A percentile compares a stretch with the other conserved stretches of the same genome.
Evolutionary conservation across 2,888 invertebrate species (phyloP).

Genomic region (Eupithecia abbreviata): DNA sequence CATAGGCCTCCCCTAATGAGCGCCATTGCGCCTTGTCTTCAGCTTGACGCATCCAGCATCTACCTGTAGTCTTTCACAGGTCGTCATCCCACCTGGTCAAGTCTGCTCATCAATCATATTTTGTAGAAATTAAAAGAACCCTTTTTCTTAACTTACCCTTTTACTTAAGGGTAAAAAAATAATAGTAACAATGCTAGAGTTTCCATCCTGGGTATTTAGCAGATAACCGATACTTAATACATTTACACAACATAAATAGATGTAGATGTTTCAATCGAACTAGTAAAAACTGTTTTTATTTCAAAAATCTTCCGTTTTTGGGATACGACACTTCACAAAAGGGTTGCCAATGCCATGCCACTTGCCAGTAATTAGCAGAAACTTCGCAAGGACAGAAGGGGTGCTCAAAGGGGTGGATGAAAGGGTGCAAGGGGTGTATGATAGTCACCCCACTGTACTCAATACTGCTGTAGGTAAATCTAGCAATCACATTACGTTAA

Average conservation of each 20-base stretch:
- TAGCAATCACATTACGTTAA: conserved; percentile 10
- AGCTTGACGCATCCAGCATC: no score
- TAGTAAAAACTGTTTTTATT: neutral
- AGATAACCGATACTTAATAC: no score
- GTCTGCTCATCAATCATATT: no score
- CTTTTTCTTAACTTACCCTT: no score
- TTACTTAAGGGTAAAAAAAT: no score
- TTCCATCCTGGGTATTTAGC: neutral
- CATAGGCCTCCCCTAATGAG: no score
- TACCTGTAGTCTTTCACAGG: no score
- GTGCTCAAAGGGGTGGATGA: conserved; percentile 47
- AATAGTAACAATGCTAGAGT: neutral
- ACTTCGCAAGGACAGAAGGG: conserved; percentile 56
- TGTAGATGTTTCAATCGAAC: neutral
- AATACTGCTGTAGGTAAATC: conserved; percentile 5
- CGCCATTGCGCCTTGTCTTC: no score
- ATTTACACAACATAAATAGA: neutral
- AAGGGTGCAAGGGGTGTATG: conserved; percentile 56
- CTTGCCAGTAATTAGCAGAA: conserved; percentile 69
- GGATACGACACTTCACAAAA: conserved; percentile 51
- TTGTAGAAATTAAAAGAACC: no score
- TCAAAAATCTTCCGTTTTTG: conserved; percentile 17
- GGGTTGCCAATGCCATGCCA: conserved; percentile 46
- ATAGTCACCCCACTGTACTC: neutral
- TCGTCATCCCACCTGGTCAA: no score